A percentile compares a stretch with the other conserved stretches of the same genome.
These are phyloP conservation scores for Apocrypta bakeri DNA, from an alignment of 1,140 invertebrate genomes.

Conservation along the genomic window DNA sequence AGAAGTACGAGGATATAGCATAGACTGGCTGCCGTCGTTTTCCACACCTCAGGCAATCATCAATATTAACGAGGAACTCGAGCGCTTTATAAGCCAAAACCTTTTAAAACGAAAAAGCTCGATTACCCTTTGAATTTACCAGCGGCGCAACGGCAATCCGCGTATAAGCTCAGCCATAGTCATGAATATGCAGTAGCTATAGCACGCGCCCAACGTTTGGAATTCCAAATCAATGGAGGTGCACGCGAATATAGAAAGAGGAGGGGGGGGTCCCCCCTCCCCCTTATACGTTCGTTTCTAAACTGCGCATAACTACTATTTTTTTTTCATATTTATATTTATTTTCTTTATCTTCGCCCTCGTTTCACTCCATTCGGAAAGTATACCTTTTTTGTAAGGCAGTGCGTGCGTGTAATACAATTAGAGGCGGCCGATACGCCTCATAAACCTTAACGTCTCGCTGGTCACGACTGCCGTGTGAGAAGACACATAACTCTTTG, in stretches of 20 bases:
- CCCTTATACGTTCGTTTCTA: no score
- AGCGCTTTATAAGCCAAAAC: neutral
- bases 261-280: no score
- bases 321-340: neutral
- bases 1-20: no score
- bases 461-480: neutral
- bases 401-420: conserved; percentile 7
- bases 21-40: neutral
- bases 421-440: neutral
- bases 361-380: neutral
- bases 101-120: conserved; percentile 2
- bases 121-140: neutral
- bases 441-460: conserved; percentile 42
- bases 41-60: neutral
- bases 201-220: neutral
- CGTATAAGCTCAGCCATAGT: neutral
- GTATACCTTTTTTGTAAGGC: conserved; percentile 5
- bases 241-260: no score
- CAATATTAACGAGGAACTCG: neutral
- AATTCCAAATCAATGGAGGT: neutral
- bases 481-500: conserved; percentile 5
- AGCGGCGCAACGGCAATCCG: neutral
- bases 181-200: neutral
- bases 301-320: neutral
- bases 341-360: no score